phyloP scores from a whole-genome alignment of 2,797 vertebrate genomes.

The Sebastes vulpes region DNA sequence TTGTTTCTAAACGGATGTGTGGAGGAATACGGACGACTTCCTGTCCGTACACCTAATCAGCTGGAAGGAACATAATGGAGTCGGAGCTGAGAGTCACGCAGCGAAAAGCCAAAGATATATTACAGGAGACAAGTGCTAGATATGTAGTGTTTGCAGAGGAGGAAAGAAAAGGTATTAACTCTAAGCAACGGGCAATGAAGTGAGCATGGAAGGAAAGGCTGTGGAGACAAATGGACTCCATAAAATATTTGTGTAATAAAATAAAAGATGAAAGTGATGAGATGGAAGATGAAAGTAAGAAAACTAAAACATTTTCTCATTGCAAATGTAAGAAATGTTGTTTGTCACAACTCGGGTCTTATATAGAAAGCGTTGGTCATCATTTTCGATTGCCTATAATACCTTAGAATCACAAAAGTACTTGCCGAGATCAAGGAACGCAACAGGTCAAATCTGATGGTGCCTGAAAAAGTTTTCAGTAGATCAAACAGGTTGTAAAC shows the following conservation, averaged over 20 bases:
- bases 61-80: slow-evolving; percentile 45
- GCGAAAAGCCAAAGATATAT: neutral
- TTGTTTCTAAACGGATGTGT: slow-evolving; percentile 65
- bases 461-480: neutral
- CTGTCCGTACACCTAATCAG: slow-evolving; percentile 53
- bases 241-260: neutral
- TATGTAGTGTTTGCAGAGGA: neutral
- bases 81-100: slow-evolving; percentile 12
- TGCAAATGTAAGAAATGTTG: neutral
- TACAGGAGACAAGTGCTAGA: neutral
- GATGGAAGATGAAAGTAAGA: neutral
- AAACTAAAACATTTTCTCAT: neutral
- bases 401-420: neutral
- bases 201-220: neutral
- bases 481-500: neutral
- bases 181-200: neutral
- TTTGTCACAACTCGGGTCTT: neutral
- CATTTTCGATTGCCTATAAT: neutral
- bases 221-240: neutral
- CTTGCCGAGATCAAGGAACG: neutral
- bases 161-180: neutral
- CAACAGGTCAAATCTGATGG: neutral
- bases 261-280: neutral
- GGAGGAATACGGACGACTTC: slow-evolving; percentile 75
- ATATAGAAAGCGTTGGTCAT: neutral